Evolutionary conservation across 1,140 invertebrate species (phyloP).

Genomic region (Lasioglossum albipes): DNA sequence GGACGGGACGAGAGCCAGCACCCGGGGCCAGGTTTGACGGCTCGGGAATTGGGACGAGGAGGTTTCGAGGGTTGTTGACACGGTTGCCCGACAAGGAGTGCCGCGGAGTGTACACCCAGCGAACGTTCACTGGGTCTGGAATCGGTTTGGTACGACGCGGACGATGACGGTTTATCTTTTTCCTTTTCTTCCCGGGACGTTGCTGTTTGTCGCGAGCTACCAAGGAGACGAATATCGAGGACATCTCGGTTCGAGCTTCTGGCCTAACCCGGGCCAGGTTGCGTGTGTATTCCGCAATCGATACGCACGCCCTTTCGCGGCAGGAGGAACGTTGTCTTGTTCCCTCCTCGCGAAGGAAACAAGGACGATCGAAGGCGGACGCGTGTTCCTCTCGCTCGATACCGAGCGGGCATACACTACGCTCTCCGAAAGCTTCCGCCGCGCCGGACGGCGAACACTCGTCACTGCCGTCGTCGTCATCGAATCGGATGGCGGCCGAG

Average conservation of each 20-base stretch:
- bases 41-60: not conserved
- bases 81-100: not conserved
- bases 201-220: no score
- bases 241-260: not conserved
- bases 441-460: conserved; percentile 15
- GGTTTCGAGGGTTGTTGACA: not conserved
- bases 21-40: not conserved
- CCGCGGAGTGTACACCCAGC: not conserved
- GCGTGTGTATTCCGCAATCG: conserved; percentile 5
- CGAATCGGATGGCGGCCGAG: not conserved
- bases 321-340: conserved; percentile 20
- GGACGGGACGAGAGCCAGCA: not conserved
- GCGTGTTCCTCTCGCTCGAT: conserved; percentile 35
- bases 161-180: no score
- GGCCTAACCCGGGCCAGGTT: not conserved
- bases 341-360: conserved; percentile 15
- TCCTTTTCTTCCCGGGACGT: no score
- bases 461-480: conserved; percentile 25
- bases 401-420: conserved; percentile 33
- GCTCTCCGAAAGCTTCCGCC: conserved; percentile 23
- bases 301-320: not conserved
- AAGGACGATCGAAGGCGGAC: conserved; percentile 46
- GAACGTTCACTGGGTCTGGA: not conserved
- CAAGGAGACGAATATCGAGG: not conserved
- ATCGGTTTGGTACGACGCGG: no score